Percentiles rank a stretch among this genome's conserved stretches.
These are phyloP conservation scores for Eclectus roratus DNA, from an alignment of 2,113 vertebrate genomes.

Conservation along the genomic window DNA sequence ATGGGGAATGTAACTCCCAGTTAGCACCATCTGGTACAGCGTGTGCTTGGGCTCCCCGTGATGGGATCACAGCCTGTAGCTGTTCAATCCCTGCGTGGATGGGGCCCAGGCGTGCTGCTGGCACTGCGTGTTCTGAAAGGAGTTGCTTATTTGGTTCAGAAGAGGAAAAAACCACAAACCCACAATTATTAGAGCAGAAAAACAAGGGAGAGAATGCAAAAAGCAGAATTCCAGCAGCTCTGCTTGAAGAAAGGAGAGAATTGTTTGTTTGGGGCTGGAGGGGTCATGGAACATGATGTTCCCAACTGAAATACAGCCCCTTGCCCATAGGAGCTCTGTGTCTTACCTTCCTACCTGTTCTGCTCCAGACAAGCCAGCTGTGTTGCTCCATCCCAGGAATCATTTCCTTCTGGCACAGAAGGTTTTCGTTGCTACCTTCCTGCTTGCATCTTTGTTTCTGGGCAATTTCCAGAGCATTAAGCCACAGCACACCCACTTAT, in stretches of 20 bases:
- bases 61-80: neutral
- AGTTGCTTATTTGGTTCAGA: neutral
- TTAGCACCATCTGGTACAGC: neutral
- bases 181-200: neutral
- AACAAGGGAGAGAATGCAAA: neutral
- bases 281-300: neutral
- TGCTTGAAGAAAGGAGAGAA: neutral
- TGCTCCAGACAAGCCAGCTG: neutral
- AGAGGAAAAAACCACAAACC: neutral
- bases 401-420: neutral
- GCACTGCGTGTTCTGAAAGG: neutral
- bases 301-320: neutral
- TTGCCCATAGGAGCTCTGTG: neutral
- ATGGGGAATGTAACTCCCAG: neutral
- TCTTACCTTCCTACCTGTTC: neutral
- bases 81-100: neutral
- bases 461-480: constrained; percentile 53
- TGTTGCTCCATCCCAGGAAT: neutral
- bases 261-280: neutral
- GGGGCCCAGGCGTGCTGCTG: neutral
- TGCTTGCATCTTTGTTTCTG: constrained; percentile 40
- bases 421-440: constrained; percentile 33
- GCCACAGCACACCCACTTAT: constrained; percentile 23
- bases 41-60: neutral
- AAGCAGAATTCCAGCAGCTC: neutral